Conservation (phyloP, 2,797 vertebrate species). For the Poecilia wingei region DNA sequence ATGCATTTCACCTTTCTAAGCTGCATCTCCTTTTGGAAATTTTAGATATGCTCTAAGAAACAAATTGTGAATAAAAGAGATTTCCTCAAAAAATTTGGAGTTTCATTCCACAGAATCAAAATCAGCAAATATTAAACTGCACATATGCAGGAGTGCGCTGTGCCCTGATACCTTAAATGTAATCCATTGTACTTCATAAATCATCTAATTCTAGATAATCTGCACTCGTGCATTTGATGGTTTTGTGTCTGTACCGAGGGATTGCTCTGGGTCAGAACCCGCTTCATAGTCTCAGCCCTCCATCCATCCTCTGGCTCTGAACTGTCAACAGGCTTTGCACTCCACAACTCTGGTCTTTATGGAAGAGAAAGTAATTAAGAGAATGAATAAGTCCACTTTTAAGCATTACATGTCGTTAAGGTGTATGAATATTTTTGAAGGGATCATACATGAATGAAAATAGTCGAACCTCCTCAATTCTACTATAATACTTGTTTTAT, state of each 20-base stretch:
- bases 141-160: background rate
- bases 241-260: background rate
- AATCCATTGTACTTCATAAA: background rate
- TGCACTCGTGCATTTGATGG: background rate
- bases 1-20: no score
- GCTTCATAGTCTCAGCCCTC: background rate
- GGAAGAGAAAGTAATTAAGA: background rate
- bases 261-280: background rate
- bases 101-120: no score
- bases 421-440: background rate
- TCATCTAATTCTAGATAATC: background rate
- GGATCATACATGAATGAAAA: background rate
- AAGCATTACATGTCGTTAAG: background rate
- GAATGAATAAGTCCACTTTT: background rate
- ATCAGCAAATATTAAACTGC: no score
- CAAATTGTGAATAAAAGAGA: no score
- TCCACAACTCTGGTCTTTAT: no score
- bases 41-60: no score
- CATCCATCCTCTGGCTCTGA: background rate
- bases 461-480: background rate
- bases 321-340: background rate
- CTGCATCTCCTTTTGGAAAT: no score
- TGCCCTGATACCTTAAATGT: background rate
- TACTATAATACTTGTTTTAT: background rate
- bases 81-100: no score